Conservation (phyloP, 2,888 invertebrate species). For the Chrysomela aeneicollis region DNA sequence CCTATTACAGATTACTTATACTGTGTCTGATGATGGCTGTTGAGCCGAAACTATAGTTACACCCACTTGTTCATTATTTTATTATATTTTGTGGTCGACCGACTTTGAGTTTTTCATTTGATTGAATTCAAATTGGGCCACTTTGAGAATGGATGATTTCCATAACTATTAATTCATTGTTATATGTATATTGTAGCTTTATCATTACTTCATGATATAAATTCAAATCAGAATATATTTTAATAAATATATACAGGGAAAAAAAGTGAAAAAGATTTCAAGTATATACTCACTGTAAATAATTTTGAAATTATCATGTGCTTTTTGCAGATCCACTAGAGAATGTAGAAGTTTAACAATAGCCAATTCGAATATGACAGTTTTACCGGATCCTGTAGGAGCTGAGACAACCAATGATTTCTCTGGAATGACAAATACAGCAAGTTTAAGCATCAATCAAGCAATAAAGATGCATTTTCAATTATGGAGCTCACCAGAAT, state of each 20-base stretch:
- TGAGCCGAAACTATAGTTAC: no score
- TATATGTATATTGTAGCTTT: conserved; percentile 9
- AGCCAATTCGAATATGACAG: conserved; percentile 82
- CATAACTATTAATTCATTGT: no score
- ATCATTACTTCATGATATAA: no score
- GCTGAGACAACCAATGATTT: conserved; percentile 78
- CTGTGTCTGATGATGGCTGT: no score
- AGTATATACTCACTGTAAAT: conserved; percentile 71
- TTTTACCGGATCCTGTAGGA: conserved; percentile 86
- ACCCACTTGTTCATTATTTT: no score
- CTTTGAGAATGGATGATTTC: no score
- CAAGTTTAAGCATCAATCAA: background rate
- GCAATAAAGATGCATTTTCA: background rate
- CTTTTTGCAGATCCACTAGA: conserved; percentile 56
- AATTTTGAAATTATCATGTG: conserved; percentile 66
- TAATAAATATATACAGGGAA: background rate
- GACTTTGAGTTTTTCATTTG: no score
- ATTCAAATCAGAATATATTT: no score
- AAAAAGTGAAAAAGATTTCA: no score
- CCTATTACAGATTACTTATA: no score
- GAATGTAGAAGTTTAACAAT: conserved; percentile 72
- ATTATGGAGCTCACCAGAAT: conserved; percentile 64
- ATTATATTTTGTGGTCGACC: no score
- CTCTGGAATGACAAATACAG: conserved; percentile 60
- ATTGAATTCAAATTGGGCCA: no score